Conservation (phyloP, 2,113 vertebrate species). For the Jaculus jaculus region DNA sequence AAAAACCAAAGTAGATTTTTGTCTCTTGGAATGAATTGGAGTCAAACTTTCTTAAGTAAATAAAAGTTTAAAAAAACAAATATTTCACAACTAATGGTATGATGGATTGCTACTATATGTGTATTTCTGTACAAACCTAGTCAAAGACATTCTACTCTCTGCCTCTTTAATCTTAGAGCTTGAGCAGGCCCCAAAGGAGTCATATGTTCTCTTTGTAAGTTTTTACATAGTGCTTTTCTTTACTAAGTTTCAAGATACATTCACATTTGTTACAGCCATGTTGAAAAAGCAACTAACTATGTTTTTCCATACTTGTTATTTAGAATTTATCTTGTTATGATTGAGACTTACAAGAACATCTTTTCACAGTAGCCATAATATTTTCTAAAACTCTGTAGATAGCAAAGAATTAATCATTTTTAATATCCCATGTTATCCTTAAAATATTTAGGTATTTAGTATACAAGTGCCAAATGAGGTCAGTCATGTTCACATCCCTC, state of each 20-base stretch:
- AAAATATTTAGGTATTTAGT: conserved; percentile 78
- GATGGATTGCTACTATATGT: conserved; percentile 75
- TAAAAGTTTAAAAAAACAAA: conserved; percentile 71
- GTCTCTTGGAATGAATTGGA: conserved; percentile 66
- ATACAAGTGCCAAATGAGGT: conserved; percentile 75
- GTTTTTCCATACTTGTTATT: conserved; percentile 83
- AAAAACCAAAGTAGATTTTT: conserved; percentile 67
- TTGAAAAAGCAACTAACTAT: conserved; percentile 80
- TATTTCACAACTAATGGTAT: conserved; percentile 68
- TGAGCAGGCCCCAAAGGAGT: conserved; percentile 75
- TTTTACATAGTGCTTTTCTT: conserved; percentile 75
- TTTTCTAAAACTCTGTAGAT: conserved; percentile 79
- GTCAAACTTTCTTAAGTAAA: conserved; percentile 73
- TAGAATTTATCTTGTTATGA: conserved; percentile 82
- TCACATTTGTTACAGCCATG: conserved; percentile 73
- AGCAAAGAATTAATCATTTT: conserved; percentile 75
- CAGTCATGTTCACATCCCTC: conserved; percentile 57
- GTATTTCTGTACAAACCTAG: conserved; percentile 74
- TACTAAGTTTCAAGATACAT: conserved; percentile 71
- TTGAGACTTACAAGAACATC: conserved; percentile 75
- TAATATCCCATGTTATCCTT: conserved; percentile 73
- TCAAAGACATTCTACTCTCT: conserved; percentile 71
- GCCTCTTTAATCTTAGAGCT: conserved; percentile 81
- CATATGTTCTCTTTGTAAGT: conserved; percentile 79
- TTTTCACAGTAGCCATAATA: conserved; percentile 74